A percentile compares a stretch with the other conserved stretches of the same genome.
Evolutionary conservation across 2,113 vertebrate species (phyloP).

Genomic region (Noturus placidus): DNA sequence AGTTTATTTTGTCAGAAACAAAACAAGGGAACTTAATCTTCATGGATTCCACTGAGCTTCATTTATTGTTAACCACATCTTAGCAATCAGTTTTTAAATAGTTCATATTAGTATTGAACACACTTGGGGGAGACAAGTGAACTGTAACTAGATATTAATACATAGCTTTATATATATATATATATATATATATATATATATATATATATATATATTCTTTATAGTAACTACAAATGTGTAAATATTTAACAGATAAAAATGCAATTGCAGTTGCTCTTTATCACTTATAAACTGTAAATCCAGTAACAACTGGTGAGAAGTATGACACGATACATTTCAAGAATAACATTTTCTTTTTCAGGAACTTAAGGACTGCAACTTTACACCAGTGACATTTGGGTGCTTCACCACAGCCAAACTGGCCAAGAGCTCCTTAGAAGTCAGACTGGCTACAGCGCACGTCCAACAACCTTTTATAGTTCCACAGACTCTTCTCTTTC

Average conservation of each 20-base stretch:
- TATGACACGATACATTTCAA: constrained; percentile 21
- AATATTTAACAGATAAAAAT: neutral
- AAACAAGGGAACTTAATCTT: neutral
- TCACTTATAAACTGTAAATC: neutral
- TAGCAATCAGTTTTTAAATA: neutral
- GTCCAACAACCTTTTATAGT: neutral
- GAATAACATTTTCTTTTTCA: constrained; percentile 34
- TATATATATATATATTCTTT: neutral
- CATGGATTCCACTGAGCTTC: neutral
- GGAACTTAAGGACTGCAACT: constrained; percentile 13
- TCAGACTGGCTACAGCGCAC: neutral
- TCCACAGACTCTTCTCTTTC: neutral
- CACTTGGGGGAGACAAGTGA: neutral
- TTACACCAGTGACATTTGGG: constrained; percentile 35
- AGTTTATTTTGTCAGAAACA: neutral
- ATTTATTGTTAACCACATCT: neutral
- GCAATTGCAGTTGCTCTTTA: neutral
- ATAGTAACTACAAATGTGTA: neutral
- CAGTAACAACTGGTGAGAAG: neutral
- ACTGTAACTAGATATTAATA: neutral
- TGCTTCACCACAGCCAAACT: constrained; percentile 8
- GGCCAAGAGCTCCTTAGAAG: neutral
- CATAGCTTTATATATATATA: neutral
- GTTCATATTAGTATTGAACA: neutral
- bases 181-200: no score